phyloP scores from a whole-genome alignment of 2,113 vertebrate species.

The human (Homo sapiens) region GRCh38 chr2:7843001-7843500 shows the following conservation, averaged over 20 bases:
- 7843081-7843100: background rate
- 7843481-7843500: background rate
- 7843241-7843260: background rate
- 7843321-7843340: background rate
- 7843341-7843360: background rate
- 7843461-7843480: background rate
- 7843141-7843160: background rate
- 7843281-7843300: background rate
- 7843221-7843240: background rate
- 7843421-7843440: background rate
- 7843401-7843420: background rate
- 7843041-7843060: background rate
- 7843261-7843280: background rate
- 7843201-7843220: background rate
- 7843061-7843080: background rate
- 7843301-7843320: background rate
- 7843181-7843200: background rate
- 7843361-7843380: background rate
- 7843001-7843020: background rate
- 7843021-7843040: background rate
- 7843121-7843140: background rate
- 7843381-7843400: background rate
- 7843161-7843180: background rate
- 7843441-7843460: background rate
- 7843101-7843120: background rate